These are phyloP conservation scores for Decapterus maruadsi DNA, from an alignment of 2,797 vertebrate genomes.

Conservation along the genomic window DNA sequence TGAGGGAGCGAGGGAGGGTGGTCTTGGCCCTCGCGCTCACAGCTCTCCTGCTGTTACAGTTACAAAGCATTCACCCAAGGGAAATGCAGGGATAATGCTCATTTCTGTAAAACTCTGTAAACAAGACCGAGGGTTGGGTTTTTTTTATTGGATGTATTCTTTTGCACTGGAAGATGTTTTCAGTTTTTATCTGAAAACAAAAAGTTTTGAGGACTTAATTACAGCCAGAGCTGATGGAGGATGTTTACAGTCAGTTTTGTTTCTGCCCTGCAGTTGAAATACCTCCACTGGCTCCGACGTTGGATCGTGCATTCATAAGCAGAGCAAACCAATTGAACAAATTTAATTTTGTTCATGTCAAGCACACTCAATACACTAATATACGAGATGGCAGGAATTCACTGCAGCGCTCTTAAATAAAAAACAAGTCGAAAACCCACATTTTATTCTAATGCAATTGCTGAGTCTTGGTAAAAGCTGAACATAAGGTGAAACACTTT, in stretches of 20 bases:
- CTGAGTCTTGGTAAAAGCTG: constrained; percentile 66
- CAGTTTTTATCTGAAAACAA: not conserved
- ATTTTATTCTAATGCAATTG: constrained; percentile 70
- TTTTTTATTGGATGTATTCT: not conserved
- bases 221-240: not conserved
- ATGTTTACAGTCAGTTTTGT: not conserved
- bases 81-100: not conserved
- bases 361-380: constrained; percentile 51
- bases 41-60: not conserved
- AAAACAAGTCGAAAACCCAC: constrained; percentile 66
- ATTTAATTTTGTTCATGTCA: constrained; percentile 68
- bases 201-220: constrained; percentile 1
- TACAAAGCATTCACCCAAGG: too few species aligned
- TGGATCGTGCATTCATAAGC: constrained; percentile 48
- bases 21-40: not conserved
- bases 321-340: constrained; percentile 57
- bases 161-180: not conserved
- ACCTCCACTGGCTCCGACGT: constrained; percentile 6
- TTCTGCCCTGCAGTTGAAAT: constrained; percentile 30
- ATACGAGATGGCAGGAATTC: constrained; percentile 40
- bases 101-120: not conserved
- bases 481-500: constrained; percentile 71
- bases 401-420: constrained; percentile 43
- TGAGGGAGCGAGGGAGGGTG: not conserved
- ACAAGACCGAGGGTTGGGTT: not conserved